Percentiles rank a stretch among this genome's conserved stretches.
Evolutionary conservation across 2,113 vertebrate species (phyloP).

Genomic region (Lepus americanus): DNA sequence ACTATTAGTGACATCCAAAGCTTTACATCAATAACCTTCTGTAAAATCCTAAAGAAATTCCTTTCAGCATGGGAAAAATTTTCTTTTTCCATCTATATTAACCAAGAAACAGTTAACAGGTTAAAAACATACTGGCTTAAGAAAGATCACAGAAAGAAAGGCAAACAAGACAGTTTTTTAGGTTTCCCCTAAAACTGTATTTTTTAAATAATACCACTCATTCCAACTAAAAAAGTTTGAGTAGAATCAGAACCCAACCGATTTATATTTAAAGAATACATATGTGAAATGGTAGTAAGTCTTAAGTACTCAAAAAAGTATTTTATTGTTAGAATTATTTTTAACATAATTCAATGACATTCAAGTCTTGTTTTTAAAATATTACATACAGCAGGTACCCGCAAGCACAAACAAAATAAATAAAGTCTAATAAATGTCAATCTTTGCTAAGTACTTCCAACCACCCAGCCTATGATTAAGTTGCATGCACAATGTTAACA

Average conservation of each 20-base stretch:
- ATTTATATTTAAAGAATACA: conserved; percentile 58
- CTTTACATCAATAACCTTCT: conserved; percentile 45
- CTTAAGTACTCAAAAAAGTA: conserved; percentile 43
- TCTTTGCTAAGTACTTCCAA: conserved; percentile 52
- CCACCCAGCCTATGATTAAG: conserved; percentile 24
- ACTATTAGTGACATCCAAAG: conserved; percentile 57
- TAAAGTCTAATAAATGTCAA: conserved; percentile 35
- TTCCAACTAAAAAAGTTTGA: conserved; percentile 46
- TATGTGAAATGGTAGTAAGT: conserved; percentile 50
- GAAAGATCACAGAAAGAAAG: conserved; percentile 55
- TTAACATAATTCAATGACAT: conserved; percentile 52
- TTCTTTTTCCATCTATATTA: conserved; percentile 38
- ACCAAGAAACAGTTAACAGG: conserved; percentile 55
- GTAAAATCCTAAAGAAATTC: conserved; percentile 53
- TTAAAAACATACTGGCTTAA: conserved; percentile 57
- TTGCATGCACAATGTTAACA: conserved; percentile 67
- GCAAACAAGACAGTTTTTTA: conserved; percentile 64
- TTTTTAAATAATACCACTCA: conserved; percentile 61
- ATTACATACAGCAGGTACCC: conserved; percentile 56
- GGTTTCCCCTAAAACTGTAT: conserved; percentile 32
- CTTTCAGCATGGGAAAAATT: conserved; percentile 40
- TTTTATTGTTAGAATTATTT: conserved; percentile 61
- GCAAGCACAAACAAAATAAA: conserved; percentile 38
- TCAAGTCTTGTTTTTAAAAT: conserved; percentile 55
- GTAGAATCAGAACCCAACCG: conserved; percentile 64